Evolutionary conservation across 1,140 invertebrate species (phyloP).

Genomic region (Vanessa tameamea): DNA sequence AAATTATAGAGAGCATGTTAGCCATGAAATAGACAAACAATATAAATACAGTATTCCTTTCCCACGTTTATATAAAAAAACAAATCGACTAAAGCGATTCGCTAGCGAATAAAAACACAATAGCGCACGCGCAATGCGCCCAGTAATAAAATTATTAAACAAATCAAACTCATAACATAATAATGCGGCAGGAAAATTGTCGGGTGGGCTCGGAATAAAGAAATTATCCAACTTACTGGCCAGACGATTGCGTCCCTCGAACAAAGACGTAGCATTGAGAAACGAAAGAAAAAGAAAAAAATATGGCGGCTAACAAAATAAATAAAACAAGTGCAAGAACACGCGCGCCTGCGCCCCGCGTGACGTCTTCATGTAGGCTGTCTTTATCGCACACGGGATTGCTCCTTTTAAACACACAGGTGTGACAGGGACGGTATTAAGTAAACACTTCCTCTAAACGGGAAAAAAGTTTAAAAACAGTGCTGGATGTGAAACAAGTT

Average conservation of each 20-base stretch:
- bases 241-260: slow-evolving; percentile 69
- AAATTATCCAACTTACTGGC: slow-evolving; percentile 77
- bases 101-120: slow-evolving; percentile 57
- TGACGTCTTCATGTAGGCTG: slow-evolving; percentile 75
- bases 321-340: slow-evolving; percentile 78
- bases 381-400: slow-evolving; percentile 60
- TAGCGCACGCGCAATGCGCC: slow-evolving; percentile 56
- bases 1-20: not conserved
- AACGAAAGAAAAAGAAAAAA: slow-evolving; percentile 62
- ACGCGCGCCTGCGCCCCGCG: slow-evolving; percentile 70
- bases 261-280: slow-evolving; percentile 76
- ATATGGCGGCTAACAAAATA: slow-evolving; percentile 70
- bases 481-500: slow-evolving; percentile 74
- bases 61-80: slow-evolving; percentile 33
- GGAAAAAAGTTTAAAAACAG: slow-evolving; percentile 77
- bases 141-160: slow-evolving; percentile 80
- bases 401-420: slow-evolving; percentile 27
- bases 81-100: slow-evolving; percentile 37
- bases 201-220: slow-evolving; percentile 75
- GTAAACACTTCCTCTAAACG: slow-evolving; percentile 55
- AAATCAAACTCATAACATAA: slow-evolving; percentile 79
- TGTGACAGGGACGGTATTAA: slow-evolving; percentile 54
- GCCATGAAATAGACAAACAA: slow-evolving; percentile 27
- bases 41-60: slow-evolving; percentile 30
- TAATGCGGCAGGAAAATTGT: slow-evolving; percentile 77